Evolutionary conservation across 1,140 invertebrate species (phyloP), one percentile per base, ranked within the genome.

Genomic region (Dysdera silvatica): DNA sequence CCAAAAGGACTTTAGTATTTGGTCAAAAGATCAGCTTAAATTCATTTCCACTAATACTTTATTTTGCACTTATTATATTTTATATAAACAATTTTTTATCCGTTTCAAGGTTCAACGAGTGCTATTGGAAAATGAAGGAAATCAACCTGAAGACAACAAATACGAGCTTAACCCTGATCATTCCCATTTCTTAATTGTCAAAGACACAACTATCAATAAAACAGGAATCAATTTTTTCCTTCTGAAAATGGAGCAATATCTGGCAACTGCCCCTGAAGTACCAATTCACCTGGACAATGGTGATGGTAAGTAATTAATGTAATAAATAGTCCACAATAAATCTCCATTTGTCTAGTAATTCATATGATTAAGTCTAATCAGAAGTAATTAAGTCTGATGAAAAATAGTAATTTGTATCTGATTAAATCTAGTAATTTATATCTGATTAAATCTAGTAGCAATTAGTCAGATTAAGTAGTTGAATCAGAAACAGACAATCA

Each of bases 151-250:
- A 31, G 67, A 68, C 24, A 45, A 65, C 20, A 68, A 66, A 33
- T 68, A 45, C 61, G 67, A 68, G 49, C 35, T 68, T 10, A 68
- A 68, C 31, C 49, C 67, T 52, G 59, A 68, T 37, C 67, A 68
- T 49, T 67, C 67, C 7, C 67, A 68, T 53, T 68, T 63, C 26
- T 35, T 68, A 6, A 56, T 68, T 41, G 67, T 68, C n/a, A 62
- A 54, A 24, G 67, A 68, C 14, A 60, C 45, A 16, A 68, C 70
- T 14, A 59, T 70, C 35, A 61, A 60, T 40, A 70, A 69, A 43
- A 71, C 66, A 32, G 69, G 65, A 23, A 67, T 68, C 59, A 71
- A 71, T 65, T 32, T 68, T 31, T 68, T 69, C 45, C 23, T 69
- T 14, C 28, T 71, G 10, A 64, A 68, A 31, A 41, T 71, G 3